Conservation (phyloP, 2,113 vertebrate genomes). For the Heteronetta atricapilla region DNA sequence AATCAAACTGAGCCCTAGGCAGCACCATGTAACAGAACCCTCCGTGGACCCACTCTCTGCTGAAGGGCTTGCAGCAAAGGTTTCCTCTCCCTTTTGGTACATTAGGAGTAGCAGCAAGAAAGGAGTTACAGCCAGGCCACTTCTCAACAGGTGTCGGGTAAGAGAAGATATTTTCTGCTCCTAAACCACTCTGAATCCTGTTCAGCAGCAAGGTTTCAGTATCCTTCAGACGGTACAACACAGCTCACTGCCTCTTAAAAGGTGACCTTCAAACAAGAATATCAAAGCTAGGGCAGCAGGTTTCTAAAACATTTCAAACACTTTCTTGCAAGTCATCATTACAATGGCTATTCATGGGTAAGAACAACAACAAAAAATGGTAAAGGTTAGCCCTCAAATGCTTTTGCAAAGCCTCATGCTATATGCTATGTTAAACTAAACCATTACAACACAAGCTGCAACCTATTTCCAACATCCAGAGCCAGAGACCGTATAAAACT, state of each 20-base stretch:
- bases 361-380: conserved; percentile 10
- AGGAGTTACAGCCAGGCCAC: not conserved
- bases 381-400: conserved; percentile 4
- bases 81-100: not conserved
- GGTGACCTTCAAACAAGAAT: conserved; percentile 10
- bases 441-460: conserved; percentile 11
- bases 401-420: conserved; percentile 23
- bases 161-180: not conserved
- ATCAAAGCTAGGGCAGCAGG: not conserved
- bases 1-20: not conserved
- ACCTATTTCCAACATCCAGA: conserved; percentile 32
- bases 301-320: conserved; percentile 34
- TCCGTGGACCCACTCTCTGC: not conserved
- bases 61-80: not conserved
- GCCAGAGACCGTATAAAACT: conserved; percentile 29
- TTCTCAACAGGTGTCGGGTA: not conserved
- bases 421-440: not conserved
- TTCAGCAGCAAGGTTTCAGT: not conserved
- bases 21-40: not conserved
- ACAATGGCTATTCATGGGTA: not conserved
- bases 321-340: conserved; percentile 15
- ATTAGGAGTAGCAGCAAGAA: not conserved
- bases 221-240: not conserved
- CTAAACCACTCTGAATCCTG: not conserved
- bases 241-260: not conserved